These are phyloP conservation scores for Amphiura filiformis DNA, from an alignment of 35 echinoderm and acorn worm species.

Conservation along the genomic window DNA sequence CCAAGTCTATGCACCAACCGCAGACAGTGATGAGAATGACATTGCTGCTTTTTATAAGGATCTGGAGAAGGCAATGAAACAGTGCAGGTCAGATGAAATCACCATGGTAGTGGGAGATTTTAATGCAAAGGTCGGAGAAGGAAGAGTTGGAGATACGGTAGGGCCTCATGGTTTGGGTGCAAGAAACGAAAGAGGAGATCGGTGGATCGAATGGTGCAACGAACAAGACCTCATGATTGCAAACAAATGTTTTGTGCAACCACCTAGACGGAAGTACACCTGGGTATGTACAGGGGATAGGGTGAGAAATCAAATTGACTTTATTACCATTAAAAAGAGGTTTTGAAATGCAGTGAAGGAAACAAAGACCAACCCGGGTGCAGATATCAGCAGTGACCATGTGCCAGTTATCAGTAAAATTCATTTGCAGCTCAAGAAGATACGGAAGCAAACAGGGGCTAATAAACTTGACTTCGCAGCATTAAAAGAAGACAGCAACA, in stretches of 20 bases:
- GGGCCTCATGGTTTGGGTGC: background rate
- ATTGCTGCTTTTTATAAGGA: constrained; percentile 1
- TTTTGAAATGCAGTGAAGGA: background rate
- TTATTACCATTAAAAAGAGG: constrained; percentile 2
- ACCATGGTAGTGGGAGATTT: constrained; percentile 23
- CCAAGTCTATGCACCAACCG: constrained; percentile 12
- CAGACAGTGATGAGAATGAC: background rate
- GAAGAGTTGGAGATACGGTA: constrained; percentile 9
- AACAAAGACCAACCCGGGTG: too few species aligned
- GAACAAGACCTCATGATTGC: background rate
- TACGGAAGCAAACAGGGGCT: too few species aligned
- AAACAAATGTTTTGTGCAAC: background rate
- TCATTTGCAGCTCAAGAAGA: too few species aligned
- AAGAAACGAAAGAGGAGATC: constrained; percentile 6
- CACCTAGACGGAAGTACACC: background rate
- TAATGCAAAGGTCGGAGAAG: constrained; percentile 23
- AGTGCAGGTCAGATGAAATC: constrained; percentile 27
- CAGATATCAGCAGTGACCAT: too few species aligned
- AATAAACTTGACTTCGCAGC: too few species aligned
- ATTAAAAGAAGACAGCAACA: too few species aligned
- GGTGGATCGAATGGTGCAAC: constrained; percentile 11
- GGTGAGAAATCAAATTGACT: constrained; percentile 17
- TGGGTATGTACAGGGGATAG: background rate
- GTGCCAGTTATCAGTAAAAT: too few species aligned
- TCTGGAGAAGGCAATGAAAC: background rate